Percentiles rank a stretch among this genome's conserved stretches.
phyloP scores from a whole-genome alignment of 2,888 invertebrate species.

The Brenthis ino region DNA sequence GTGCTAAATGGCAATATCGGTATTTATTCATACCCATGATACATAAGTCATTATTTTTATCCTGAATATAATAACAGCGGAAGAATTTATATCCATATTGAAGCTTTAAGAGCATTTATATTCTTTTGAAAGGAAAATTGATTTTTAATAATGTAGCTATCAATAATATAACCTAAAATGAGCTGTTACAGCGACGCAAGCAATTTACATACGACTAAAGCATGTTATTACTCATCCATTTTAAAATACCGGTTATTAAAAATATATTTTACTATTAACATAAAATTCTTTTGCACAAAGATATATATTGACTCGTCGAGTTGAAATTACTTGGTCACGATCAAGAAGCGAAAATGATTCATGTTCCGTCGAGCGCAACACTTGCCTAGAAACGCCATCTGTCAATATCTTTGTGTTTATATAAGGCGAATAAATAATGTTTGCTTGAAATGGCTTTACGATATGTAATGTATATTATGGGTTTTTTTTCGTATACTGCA shows the following conservation, averaged over 20 bases:
- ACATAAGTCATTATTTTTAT: slow-evolving; percentile 14
- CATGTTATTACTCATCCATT: slow-evolving; percentile 30
- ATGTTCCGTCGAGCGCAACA: slow-evolving; percentile 30
- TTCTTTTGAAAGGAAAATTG: slow-evolving; percentile 65
- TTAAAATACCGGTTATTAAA: slow-evolving; percentile 29
- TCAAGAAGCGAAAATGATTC: slow-evolving; percentile 39
- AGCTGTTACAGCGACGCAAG: slow-evolving; percentile 46
- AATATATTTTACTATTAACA: slow-evolving; percentile 27
- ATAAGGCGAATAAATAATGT: slow-evolving; percentile 23
- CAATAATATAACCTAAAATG: slow-evolving; percentile 64
- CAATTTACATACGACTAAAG: slow-evolving; percentile 64
- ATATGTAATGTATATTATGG: neutral
- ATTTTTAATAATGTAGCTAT: slow-evolving; percentile 70
- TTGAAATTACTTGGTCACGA: slow-evolving; percentile 40
- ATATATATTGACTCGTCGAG: slow-evolving; percentile 34
- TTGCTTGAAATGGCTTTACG: slow-evolving; percentile 23
- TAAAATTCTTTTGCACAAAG: slow-evolving; percentile 24
- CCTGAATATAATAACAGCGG: slow-evolving; percentile 32
- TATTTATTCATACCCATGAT: slow-evolving; percentile 5
- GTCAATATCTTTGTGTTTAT: slow-evolving; percentile 37
- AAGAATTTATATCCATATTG: slow-evolving; percentile 30
- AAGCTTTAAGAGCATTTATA: slow-evolving; percentile 26
- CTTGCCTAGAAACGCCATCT: slow-evolving; percentile 37
- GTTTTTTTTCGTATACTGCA: neutral
- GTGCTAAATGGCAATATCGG: neutral